A percentile compares a stretch with the other conserved stretches of the same genome.
These are phyloP conservation scores for Ephydatia muelleri DNA, from an alignment of 37 sponge, comb jelly and placozoan species.

Conservation along the genomic window DNA sequence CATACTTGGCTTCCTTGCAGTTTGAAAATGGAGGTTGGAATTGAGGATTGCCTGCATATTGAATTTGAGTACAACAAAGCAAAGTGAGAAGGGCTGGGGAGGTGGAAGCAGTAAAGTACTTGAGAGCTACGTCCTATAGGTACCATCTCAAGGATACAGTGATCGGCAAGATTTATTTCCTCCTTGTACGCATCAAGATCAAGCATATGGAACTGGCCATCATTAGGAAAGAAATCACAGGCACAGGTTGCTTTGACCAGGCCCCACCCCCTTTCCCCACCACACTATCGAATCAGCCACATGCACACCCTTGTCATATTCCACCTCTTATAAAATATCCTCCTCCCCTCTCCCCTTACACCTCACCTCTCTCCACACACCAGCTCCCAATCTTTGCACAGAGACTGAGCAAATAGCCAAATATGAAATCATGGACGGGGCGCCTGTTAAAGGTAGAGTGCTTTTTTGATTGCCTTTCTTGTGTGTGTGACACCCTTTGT, in stretches of 20 bases:
- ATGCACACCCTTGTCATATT: not conserved
- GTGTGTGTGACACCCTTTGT: not conserved
- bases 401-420: conserved; percentile 97
- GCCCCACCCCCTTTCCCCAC: not conserved
- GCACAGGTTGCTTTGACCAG: conserved; percentile 56
- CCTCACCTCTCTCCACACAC: not conserved
- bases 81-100: conserved; percentile 71
- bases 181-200: conserved; percentile 96
- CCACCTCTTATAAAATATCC: not conserved
- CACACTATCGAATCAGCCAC: not conserved
- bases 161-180: conserved; percentile 98
- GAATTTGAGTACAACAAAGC: conserved; percentile 99
- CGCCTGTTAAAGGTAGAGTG: conserved; percentile 89
- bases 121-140: conserved; percentile 65
- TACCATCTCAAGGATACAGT: conserved; percentile 96
- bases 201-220: conserved; percentile 99
- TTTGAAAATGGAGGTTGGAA: conserved; percentile 98
- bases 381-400: conserved; percentile 93
- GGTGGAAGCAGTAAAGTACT: not conserved
- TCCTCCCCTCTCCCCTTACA: not conserved
- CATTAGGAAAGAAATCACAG: conserved; percentile 94
- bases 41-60: conserved; percentile 99
- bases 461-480: too few species aligned
- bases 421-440: conserved; percentile 99
- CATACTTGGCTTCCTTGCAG: conserved; percentile 6